Base-by-base conservation (phyloP, 2,888 invertebrate genomes). In the Nomada lathburiana region DNA sequence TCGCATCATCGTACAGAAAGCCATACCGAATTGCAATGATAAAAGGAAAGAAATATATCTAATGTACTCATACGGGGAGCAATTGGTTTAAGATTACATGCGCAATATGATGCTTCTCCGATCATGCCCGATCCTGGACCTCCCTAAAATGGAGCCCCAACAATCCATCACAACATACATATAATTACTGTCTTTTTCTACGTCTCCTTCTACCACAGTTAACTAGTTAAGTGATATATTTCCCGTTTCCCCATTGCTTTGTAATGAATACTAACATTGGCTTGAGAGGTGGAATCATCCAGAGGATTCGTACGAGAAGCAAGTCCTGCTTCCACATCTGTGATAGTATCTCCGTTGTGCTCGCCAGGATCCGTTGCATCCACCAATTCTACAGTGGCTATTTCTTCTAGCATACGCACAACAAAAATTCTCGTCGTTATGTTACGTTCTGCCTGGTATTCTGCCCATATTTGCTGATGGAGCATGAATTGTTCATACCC, bases 331-430 rank as follows among this genome's bases (percentile, higher is more conserved):
- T 92, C 90, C 63, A 84, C 75, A 81, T 89, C 89, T 80, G 83
- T 80, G 73, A 89, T 76, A 55, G 62, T 78, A 70, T 88, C 80
- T 65, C 65, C 80, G 71, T 90, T 90, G 89, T 91, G 87, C 83
- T 91, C 90, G 83, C 89, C 90, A 57, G 92, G 90, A 87, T 92
- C 90, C 86, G 90, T 93, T 78, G 90, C 92, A 76, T 93, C 93
- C 90, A 92, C 87, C 92, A 93, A 92, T 86, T 93, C 92, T 90
- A 93, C 90, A 87, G 89, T 90, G 73, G 91, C 89, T 91, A 89
- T 80, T 88, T 93, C 93, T 88, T 93, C 93, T 92, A 89, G 90
- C 84, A 83, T 87, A 84, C 88, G 71, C 82, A 77, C 86, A 93
- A 93, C 86, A 93, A 86, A 92, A 92, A 93, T 89, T 86, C 80